These are phyloP conservation scores for Vesta saturnalis DNA, from an alignment of 2,888 invertebrate species.

Conservation along the genomic window DNA sequence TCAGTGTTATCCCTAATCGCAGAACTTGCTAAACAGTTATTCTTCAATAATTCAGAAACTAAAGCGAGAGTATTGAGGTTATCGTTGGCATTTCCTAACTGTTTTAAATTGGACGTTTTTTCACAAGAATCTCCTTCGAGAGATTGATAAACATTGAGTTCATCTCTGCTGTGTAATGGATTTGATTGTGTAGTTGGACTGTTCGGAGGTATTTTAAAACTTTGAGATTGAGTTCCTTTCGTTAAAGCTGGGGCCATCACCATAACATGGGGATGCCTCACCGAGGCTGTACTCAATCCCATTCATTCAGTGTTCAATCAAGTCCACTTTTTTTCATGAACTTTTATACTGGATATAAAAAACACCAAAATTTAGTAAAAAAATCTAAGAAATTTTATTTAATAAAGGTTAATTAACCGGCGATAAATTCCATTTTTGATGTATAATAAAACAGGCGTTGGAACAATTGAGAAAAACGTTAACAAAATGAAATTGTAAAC, in stretches of 20 bases:
- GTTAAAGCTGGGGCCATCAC: conserved; percentile 96
- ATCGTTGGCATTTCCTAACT: conserved; percentile 46
- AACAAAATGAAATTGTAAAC: conserved; percentile 32
- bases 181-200: conserved; percentile 52
- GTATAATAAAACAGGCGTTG: conserved; percentile 44
- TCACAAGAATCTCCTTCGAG: conserved; percentile 30
- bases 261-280: conserved; percentile 72
- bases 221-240: conserved; percentile 70
- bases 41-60: conserved; percentile 52
- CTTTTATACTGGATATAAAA: conserved; percentile 28
- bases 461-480: conserved; percentile 31
- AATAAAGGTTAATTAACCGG: conserved; percentile 48
- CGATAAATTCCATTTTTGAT: conserved; percentile 58
- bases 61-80: conserved; percentile 52
- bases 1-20: conserved; percentile 53
- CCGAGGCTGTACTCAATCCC: conserved; percentile 65
- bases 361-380: conserved; percentile 7
- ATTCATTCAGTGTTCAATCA: conserved; percentile 62
- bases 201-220: conserved; percentile 61
- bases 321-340: conserved; percentile 39
- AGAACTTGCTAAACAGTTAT: conserved; percentile 50
- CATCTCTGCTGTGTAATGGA: conserved; percentile 45
- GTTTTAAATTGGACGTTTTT: conserved; percentile 18
- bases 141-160: conserved; percentile 25
- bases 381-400: background rate